Conservation (phyloP, 1,140 invertebrate genomes). For the Drosophila jambulina region DNA sequence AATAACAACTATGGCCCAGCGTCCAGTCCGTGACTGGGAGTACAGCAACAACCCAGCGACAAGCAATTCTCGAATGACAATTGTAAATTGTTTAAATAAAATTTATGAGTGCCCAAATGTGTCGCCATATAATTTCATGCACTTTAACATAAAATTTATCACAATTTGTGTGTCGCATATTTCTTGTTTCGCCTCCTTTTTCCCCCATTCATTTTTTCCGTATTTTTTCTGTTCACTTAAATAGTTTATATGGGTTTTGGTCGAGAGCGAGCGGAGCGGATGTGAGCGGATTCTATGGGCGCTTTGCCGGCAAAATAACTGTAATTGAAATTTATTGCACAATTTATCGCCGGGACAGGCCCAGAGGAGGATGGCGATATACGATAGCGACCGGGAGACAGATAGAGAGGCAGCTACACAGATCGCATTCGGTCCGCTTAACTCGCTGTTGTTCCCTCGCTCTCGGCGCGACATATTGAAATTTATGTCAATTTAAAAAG, state of each 20-base stretch:
- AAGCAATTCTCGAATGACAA: constrained; percentile 78
- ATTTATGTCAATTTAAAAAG: constrained; percentile 84
- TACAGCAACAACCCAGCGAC: constrained; percentile 48
- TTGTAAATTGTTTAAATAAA: constrained; percentile 84
- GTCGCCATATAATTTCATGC: constrained; percentile 83
- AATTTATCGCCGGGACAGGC: constrained; percentile 71
- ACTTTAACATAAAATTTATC: constrained; percentile 84
- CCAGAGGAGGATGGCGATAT: background rate
- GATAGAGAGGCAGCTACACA: constrained; percentile 34
- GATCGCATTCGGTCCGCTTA: constrained; percentile 50
- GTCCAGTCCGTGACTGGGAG: constrained; percentile 36
- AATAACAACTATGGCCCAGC: constrained; percentile 29
- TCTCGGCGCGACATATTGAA: constrained; percentile 72
- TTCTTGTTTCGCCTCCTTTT: constrained; percentile 49
- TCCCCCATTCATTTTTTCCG: constrained; percentile 5
- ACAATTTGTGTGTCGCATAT: constrained; percentile 78
- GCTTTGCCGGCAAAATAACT: constrained; percentile 71
- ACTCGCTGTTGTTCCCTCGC: constrained; percentile 50
- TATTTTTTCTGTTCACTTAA: constrained; percentile 51
- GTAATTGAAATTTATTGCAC: constrained; percentile 84
- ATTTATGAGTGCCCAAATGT: constrained; percentile 83
- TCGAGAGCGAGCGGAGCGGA: constrained; percentile 25
- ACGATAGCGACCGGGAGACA: constrained; percentile 4
- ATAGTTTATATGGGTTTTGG: constrained; percentile 68
- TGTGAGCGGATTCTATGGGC: constrained; percentile 53